Percentiles rank a stretch among this genome's conserved stretches.
Evolutionary conservation across 2,888 invertebrate species (phyloP).

Genomic region (Rhamphomyia laevipes): DNA sequence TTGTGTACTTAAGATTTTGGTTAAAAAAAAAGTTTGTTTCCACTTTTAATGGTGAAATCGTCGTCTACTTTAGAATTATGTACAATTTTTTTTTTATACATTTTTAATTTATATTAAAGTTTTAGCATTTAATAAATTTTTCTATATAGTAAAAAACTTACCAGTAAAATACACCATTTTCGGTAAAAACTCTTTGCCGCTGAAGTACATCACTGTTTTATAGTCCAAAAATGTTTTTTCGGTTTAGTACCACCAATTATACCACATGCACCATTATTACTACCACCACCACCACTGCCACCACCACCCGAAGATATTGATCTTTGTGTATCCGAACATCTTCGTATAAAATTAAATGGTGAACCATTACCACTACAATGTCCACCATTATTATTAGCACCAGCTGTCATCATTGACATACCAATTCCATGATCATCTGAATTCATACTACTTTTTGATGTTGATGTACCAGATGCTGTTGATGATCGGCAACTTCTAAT

Average conservation of each 20-base stretch:
- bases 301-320: slow-evolving; percentile 19
- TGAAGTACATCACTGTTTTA: slow-evolving; percentile 38
- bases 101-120: no score
- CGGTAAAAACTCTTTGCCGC: slow-evolving; percentile 30
- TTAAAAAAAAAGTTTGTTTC: no score
- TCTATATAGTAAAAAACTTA: slow-evolving; percentile 21
- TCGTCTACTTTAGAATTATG: no score
- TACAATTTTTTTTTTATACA: no score
- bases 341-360: slow-evolving; percentile 30
- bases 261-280: slow-evolving; percentile 1
- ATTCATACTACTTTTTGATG: slow-evolving; percentile 37
- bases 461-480: slow-evolving; percentile 34
- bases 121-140: neutral
- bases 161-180: slow-evolving; percentile 35
- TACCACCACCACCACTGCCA: neutral
- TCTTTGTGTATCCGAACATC: slow-evolving; percentile 33
- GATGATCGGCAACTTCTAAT: slow-evolving; percentile 35
- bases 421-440: slow-evolving; percentile 35
- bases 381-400: slow-evolving; percentile 8
- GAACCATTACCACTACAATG: slow-evolving; percentile 17
- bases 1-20: no score
- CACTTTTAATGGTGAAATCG: no score
- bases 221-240: slow-evolving; percentile 37
- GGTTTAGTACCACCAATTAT: slow-evolving; percentile 33
- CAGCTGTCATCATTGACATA: slow-evolving; percentile 20